Conservation (phyloP, 1,140 invertebrate species). For the Papilio helenus region DNA sequence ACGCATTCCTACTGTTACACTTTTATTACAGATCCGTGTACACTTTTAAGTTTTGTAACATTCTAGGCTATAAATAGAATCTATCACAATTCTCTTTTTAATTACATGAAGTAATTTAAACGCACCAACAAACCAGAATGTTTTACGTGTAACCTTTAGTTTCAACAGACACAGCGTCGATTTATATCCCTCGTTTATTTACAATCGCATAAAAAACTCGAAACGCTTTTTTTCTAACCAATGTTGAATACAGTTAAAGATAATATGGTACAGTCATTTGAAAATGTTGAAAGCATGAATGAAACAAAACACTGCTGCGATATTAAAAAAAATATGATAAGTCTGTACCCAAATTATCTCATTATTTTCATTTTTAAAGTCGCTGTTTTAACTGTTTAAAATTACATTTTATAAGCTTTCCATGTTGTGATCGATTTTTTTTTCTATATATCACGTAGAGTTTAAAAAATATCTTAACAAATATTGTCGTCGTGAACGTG, state of each 20-base stretch:
- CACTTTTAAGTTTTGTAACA: neutral
- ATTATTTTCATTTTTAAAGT: no score
- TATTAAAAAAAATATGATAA: no score
- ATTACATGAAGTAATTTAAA: constrained; percentile 7
- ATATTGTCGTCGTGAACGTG: neutral
- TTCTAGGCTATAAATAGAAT: neutral
- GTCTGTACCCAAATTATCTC: no score
- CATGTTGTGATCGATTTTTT: no score
- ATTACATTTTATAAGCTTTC: no score
- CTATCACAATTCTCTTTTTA: constrained; percentile 13
- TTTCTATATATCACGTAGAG: no score
- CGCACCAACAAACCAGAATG: constrained; percentile 7
- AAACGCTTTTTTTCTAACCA: neutral
- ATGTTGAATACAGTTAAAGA: neutral
- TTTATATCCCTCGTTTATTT: constrained; percentile 10
- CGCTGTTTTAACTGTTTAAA: no score
- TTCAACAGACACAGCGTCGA: constrained; percentile 1
- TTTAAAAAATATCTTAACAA: no score
- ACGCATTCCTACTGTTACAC: neutral
- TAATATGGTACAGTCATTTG: neutral
- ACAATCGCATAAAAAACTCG: neutral
- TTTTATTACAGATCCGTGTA: neutral
- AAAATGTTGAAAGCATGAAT: neutral
- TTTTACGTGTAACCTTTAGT: constrained; percentile 1
- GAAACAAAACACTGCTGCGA: neutral